These are phyloP conservation scores for Xanthia togata DNA, from an alignment of 2,888 invertebrate genomes.

Conservation along the genomic window DNA sequence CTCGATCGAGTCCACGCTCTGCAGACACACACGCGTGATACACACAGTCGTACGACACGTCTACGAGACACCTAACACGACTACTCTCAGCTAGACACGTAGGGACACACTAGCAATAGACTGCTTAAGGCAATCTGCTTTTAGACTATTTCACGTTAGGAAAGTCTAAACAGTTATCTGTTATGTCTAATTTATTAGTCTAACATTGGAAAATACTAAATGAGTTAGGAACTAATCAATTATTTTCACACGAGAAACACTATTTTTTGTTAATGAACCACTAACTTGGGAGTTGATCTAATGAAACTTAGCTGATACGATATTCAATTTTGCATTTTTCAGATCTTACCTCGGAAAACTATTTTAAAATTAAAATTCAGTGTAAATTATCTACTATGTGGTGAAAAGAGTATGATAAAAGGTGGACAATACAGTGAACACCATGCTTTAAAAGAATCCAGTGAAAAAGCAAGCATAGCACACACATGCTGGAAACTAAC, in stretches of 20 bases:
- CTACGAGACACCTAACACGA: neutral
- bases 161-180: neutral
- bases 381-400: conserved; percentile 37
- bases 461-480: conserved; percentile 73
- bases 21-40: conserved; percentile 63
- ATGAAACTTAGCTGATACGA: conserved; percentile 14
- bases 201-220: conserved; percentile 2
- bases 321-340: neutral
- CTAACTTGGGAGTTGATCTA: conserved; percentile 24
- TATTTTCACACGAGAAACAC: neutral
- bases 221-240: neutral
- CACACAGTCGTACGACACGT: conserved; percentile 23
- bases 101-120: conserved; percentile 23
- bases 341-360: conserved; percentile 47
- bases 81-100: conserved; percentile 35
- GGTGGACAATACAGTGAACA: conserved; percentile 50
- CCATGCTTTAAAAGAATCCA: conserved; percentile 62
- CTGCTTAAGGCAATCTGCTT: conserved; percentile 3
- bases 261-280: neutral
- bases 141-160: neutral
- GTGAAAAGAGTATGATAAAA: conserved; percentile 52
- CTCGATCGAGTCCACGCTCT: conserved; percentile 97
- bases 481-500: conserved; percentile 65
- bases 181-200: neutral
- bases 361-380: neutral